Base-by-base conservation (phyloP, 1,140 invertebrate species). In the Euura lappo region DNA sequence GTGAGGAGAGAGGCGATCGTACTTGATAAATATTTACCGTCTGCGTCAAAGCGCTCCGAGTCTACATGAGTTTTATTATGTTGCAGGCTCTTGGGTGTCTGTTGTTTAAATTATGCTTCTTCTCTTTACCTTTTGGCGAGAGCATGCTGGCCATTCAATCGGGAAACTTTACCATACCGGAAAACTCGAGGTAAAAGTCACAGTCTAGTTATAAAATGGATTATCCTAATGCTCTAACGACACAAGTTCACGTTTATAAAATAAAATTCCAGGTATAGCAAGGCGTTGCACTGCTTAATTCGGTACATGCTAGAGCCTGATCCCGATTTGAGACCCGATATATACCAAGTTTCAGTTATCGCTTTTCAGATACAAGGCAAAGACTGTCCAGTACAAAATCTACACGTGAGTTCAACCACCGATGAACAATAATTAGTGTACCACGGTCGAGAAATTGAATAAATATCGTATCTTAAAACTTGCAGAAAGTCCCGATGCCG, bases 61-160 rank as follows among this genome's bases (percentile, higher is more conserved):
- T 72, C 6, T 60, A 60, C 10, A 60, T 6, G 51, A 60, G 8
- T 60, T 60, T 69, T 79, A 64, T 75, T 76, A 81, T 80, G 75
- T 87, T 90, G 71, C 84, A 95, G 94, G 95, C 97, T 45, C 86
- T 98, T 13, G 97, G 97, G 44, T 97, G 96, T 89, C 88, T 98
- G 79, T 88, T 98, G 42, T 98, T 97, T 84, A 96, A 97, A 87
- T 90, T 98, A 71, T 98, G 96, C 86, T 98, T 95, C 85, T 98
- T 98, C 86, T 92, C 92, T 28, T 89, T 98, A 78, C 97, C 97
- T 71, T 98, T 99, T 89, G 97, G 95, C 11, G 97, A 99, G 86
- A 97, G 95, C 83, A 93, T 95, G 11, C 87, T 98, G 75, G 97
- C 97, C 66, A 98, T 99, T 82, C 96, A 98, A 86, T 96, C 93